A percentile compares a stretch with the other conserved stretches of the same genome.
phyloP scores from a whole-genome alignment of 2,113 vertebrate species.

The Trichechus manatus region DNA sequence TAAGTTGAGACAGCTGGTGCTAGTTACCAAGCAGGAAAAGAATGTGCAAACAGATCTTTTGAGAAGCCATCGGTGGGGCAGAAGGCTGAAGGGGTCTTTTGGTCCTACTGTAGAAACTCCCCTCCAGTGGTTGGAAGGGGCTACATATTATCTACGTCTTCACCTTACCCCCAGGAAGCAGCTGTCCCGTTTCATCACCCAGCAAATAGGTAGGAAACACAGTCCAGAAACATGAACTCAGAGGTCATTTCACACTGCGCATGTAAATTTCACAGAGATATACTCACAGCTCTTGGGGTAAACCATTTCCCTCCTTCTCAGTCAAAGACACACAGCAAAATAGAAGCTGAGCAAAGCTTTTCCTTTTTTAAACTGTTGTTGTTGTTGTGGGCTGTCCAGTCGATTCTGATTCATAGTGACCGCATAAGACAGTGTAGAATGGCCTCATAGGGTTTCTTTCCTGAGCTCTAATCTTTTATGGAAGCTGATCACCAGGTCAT shows the following conservation, averaged over 20 bases:
- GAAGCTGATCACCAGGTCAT: neutral
- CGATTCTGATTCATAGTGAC: neutral
- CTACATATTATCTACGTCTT: neutral
- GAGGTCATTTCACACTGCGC: constrained; percentile 44
- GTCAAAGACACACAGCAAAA: neutral
- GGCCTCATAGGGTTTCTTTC: neutral
- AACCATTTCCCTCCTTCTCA: neutral
- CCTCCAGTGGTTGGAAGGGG: neutral
- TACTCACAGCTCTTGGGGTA: neutral
- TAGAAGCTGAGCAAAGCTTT: neutral
- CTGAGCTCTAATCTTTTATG: neutral
- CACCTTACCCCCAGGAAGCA: constrained; percentile 58
- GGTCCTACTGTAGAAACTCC: neutral
- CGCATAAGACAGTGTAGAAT: neutral
- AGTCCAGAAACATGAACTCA: neutral
- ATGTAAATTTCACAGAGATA: constrained; percentile 43
- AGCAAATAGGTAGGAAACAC: constrained; percentile 16
- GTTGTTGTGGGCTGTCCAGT: neutral
- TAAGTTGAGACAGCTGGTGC: constrained; percentile 69
- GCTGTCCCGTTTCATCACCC: constrained; percentile 41
- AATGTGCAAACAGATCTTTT: constrained; percentile 78
- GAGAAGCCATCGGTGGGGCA: neutral
- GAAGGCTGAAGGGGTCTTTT: constrained; percentile 51
- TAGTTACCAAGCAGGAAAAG: constrained; percentile 76
- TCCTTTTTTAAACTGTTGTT: neutral